phyloP scores from a whole-genome alignment of 2,797 vertebrate genomes.

The Nothura maculosa region DNA sequence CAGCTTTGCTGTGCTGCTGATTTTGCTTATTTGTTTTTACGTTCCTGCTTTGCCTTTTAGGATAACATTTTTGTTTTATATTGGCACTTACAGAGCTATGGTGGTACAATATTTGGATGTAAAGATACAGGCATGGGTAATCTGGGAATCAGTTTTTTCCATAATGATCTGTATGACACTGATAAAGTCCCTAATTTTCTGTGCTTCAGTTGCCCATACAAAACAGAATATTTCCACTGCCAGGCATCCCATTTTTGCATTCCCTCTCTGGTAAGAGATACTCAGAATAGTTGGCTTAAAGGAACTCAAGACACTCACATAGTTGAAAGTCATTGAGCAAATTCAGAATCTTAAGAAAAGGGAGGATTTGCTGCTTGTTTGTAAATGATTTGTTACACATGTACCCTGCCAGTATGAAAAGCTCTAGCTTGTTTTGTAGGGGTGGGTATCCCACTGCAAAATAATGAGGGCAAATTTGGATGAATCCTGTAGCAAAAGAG shows the following conservation, averaged over 20 bases:
- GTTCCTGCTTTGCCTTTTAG: slow-evolving; percentile 10
- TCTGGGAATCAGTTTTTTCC: slow-evolving; percentile 20
- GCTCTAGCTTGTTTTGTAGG: neutral
- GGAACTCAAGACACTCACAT: neutral
- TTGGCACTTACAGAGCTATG: neutral
- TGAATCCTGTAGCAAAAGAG: neutral
- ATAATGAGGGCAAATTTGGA: neutral
- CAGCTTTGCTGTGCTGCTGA: neutral
- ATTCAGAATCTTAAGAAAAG: neutral
- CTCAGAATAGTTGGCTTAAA: neutral
- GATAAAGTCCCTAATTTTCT: slow-evolving; percentile 29
- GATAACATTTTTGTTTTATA: slow-evolving; percentile 11
- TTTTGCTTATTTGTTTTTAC: slow-evolving; percentile 38
- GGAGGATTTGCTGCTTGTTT: neutral
- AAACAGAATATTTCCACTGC: neutral
- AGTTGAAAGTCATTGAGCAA: neutral
- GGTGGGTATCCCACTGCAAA: neutral
- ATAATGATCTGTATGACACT: neutral
- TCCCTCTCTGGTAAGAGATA: neutral
- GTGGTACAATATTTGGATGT: neutral
- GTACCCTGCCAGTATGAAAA: neutral
- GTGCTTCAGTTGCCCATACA: neutral
- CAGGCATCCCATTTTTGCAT: neutral
- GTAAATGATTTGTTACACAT: neutral
- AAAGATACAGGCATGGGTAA: neutral